A percentile compares a stretch with the other conserved stretches of the same genome.
phyloP scores from a whole-genome alignment of 2,113 vertebrate species.

The Tichodroma muraria region DNA sequence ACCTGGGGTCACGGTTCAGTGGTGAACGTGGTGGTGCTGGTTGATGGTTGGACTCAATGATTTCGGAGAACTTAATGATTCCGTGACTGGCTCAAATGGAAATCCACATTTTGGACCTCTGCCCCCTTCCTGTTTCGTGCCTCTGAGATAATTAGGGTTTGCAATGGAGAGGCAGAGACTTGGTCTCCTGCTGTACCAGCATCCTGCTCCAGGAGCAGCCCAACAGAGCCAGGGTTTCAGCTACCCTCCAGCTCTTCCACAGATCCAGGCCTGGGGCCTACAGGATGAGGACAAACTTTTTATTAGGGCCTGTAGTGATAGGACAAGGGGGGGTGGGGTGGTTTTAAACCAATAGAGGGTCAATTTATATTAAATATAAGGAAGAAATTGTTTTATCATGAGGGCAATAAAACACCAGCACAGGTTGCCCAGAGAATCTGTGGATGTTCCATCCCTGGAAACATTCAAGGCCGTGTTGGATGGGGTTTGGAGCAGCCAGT shows the following conservation, averaged over 20 bases:
- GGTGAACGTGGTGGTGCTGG: not conserved
- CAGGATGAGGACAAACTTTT: not conserved
- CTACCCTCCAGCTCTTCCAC: not conserved
- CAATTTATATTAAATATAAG: not conserved
- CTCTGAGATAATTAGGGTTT: not conserved
- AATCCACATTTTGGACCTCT: not conserved
- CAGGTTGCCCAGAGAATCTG: not conserved
- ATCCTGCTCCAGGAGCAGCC: not conserved
- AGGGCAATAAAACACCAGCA: not conserved
- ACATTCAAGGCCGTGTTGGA: not conserved
- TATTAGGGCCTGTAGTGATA: not conserved
- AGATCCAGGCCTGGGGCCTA: not conserved
- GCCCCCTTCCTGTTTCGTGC: not conserved
- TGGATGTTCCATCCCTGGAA: not conserved
- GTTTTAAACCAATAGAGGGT: not conserved
- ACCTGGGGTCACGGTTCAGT: not conserved
- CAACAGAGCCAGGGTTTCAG: not conserved
- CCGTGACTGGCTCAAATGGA: not conserved
- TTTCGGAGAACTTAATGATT: not conserved
- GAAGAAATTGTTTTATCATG: too few species aligned
- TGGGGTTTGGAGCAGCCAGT: not conserved
- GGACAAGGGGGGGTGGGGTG: not conserved
- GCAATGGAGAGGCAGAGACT: not conserved
- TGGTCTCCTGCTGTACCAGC: not conserved
- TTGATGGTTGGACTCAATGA: not conserved